Evolutionary conservation across 2,888 invertebrate genomes (phyloP), one percentile per base, ranked within the genome.

Genomic region (Choreutis nemorana): DNA sequence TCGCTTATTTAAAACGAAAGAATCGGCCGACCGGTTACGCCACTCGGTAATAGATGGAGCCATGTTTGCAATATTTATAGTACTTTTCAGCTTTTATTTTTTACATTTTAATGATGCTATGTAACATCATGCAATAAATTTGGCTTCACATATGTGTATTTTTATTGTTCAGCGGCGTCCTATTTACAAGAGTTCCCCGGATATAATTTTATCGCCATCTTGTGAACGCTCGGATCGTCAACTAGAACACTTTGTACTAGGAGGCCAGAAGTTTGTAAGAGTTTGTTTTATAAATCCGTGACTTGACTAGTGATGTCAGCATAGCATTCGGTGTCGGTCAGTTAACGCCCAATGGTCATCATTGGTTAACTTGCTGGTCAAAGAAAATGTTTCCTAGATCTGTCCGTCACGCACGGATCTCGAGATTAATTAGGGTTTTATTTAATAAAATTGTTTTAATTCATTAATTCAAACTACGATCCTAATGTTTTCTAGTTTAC

Each of bases 191-290:
- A n/a, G n/a, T n/a, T n/a, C n/a, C n/a, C n/a, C n/a, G n/a, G n/a
- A n/a, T n/a, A n/a, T n/a, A n/a, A 32, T 34, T 53, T 46, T 42
- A 41, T 40, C 48, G 45, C 57, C 60, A 60, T 67, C 60, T 60
- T 45, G 55, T 50, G 63, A 58, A 56, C 55, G 58, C 58, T 62
- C 46, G 64, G 66, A 72, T 66, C 77, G 72, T 78, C 77, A 78
- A 77, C 68, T 78, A 72, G 78, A 78, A 77, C 78, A 77, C 63
- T 53, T 40, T 37, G 49, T 70, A 77, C 75, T 41, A 73, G 72
- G 78, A 37, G 32, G 38, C 26, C 64, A 77, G 51, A 58, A 42
- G 23, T 35, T 20, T 21, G 14, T 29, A 44, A 45, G 61, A 64
- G 65, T 33, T 50, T 29, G 9, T 2, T n/a, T n/a, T 18, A 18